These are phyloP conservation scores for Bombus haemorrhoidalis DNA, from an alignment of 1,140 invertebrate species.

Conservation along the genomic window DNA sequence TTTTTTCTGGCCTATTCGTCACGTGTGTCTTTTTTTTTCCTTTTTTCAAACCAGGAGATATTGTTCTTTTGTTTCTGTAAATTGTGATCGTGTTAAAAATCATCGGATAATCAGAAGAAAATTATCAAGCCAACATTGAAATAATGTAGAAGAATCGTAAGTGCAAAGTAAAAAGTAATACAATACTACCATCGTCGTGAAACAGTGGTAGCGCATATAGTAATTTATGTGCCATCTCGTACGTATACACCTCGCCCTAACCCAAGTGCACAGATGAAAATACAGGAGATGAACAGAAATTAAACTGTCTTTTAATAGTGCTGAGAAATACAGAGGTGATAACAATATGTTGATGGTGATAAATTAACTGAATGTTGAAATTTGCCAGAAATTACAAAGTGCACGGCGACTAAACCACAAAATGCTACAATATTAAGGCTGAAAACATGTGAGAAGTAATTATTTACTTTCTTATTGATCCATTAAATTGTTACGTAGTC, in stretches of 20 bases:
- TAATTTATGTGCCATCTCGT: constrained; percentile 43
- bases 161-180: constrained; percentile 19
- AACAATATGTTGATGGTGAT: constrained; percentile 24
- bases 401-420: constrained; percentile 43
- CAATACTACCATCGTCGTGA: neutral
- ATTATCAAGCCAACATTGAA: neutral
- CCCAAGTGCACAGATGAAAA: constrained; percentile 13
- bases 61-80: constrained; percentile 7
- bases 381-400: constrained; percentile 4
- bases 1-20: constrained; percentile 44
- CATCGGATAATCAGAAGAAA: constrained; percentile 13
- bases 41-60: neutral
- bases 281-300: neutral
- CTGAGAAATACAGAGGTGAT: constrained; percentile 16
- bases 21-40: neutral
- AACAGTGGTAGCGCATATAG: constrained; percentile 10
- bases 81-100: constrained; percentile 16
- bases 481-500: constrained; percentile 64
- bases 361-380: neutral
- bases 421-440: constrained; percentile 58
- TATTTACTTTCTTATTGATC: constrained; percentile 62
- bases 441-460: constrained; percentile 52
- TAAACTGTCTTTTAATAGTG: constrained; percentile 14
- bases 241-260: constrained; percentile 10
- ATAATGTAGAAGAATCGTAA: neutral